Conservation (phyloP, 2,113 vertebrate genomes). For the Haemorhous mexicanus region DNA sequence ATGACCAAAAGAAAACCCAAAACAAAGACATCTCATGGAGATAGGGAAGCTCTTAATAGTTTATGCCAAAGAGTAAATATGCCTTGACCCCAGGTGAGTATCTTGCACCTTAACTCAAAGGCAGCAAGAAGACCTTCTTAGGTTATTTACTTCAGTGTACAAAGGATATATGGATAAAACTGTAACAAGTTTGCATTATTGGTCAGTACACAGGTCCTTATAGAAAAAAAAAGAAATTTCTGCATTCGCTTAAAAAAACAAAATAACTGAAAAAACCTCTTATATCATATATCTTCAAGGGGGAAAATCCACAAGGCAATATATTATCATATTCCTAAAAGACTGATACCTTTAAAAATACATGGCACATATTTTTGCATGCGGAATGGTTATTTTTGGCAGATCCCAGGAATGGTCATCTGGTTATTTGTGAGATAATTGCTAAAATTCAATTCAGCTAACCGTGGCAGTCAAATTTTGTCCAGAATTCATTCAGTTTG, state of each 20-base stretch:
- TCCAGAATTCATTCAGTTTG: background rate
- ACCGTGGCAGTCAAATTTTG: background rate
- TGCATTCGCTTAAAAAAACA: accelerated
- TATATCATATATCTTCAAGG: background rate
- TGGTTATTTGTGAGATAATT: background rate
- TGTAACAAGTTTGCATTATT: background rate
- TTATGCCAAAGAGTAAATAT: background rate
- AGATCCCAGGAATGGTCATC: background rate
- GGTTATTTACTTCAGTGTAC: background rate
- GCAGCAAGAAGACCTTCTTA: background rate
- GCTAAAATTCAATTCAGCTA: background rate
- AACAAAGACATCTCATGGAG: background rate
- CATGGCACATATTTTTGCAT: accelerated
- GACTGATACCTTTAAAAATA: background rate
- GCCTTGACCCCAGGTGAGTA: background rate
- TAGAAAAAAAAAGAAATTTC: background rate
- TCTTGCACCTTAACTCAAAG: background rate
- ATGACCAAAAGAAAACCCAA: background rate
- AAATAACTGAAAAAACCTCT: background rate
- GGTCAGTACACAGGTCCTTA: background rate
- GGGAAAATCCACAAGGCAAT: background rate
- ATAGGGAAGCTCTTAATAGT: background rate
- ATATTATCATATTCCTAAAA: background rate
- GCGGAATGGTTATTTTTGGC: background rate
- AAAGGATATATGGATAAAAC: background rate